Conservation (phyloP, 2,113 vertebrate species). For the Agelaius tricolor region DNA sequence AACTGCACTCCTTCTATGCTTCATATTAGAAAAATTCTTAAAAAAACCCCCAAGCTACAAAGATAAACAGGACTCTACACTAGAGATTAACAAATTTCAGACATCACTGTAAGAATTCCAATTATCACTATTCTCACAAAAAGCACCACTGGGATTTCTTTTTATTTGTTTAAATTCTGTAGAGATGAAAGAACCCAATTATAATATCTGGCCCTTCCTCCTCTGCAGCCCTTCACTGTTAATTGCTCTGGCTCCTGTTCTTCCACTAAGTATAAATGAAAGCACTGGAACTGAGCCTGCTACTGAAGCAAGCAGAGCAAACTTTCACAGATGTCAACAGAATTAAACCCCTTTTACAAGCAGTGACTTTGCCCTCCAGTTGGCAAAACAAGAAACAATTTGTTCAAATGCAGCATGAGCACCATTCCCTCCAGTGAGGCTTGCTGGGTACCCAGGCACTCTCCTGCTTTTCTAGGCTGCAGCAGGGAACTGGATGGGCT, state of each 20-base stretch:
- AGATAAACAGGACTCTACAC: not conserved
- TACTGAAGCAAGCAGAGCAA: not conserved
- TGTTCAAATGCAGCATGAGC: not conserved
- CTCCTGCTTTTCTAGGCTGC: not conserved
- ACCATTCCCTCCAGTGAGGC: not conserved
- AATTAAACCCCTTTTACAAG: slow-evolving; percentile 26
- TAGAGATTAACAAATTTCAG: not conserved
- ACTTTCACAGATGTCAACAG: slow-evolving; percentile 29
- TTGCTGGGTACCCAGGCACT: not conserved
- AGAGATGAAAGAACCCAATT: slow-evolving; percentile 42
- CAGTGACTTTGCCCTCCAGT: slow-evolving; percentile 13
- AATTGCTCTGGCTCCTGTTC: slow-evolving; percentile 45
- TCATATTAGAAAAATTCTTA: not conserved
- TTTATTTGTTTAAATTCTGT: slow-evolving; percentile 19
- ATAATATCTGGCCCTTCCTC: slow-evolving; percentile 27
- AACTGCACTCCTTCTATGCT: not conserved
- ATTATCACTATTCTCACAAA: slow-evolving; percentile 4
- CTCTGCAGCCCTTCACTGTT: not conserved
- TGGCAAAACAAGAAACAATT: slow-evolving; percentile 44
- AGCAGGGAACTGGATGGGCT: not conserved
- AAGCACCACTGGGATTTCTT: slow-evolving; percentile 26
- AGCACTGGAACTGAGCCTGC: slow-evolving; percentile 25
- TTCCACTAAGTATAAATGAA: slow-evolving; percentile 19
- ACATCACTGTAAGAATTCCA: not conserved
- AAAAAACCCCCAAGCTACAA: not conserved